Evolutionary conservation across 1,140 invertebrate genomes (phyloP).

Genomic region (Trichomalopsis sarcophagae): DNA sequence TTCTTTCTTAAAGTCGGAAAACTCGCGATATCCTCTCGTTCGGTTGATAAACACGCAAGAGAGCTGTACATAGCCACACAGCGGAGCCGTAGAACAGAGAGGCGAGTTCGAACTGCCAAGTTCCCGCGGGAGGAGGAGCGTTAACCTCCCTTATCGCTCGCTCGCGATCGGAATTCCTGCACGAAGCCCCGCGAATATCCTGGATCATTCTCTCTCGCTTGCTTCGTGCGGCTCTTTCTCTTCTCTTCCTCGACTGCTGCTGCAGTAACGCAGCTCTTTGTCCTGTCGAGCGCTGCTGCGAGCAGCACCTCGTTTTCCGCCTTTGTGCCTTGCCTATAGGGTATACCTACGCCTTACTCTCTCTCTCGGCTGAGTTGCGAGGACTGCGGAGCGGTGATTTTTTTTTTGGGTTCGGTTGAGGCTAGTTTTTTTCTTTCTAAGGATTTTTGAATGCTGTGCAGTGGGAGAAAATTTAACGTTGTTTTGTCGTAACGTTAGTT

Average conservation of each 20-base stretch:
- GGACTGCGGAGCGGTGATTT: neutral
- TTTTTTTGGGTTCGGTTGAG: no score
- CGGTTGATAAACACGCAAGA: neutral
- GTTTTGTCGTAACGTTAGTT: no score
- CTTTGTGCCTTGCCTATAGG: neutral
- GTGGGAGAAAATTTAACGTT: no score
- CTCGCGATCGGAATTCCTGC: constrained; percentile 50
- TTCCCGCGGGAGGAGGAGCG: constrained; percentile 28
- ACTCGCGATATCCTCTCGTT: no score
- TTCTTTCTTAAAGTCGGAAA: no score
- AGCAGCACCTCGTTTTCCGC: constrained; percentile 35
- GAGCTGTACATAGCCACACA: constrained; percentile 17
- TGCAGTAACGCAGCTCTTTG: constrained; percentile 25
- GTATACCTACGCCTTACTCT: neutral
- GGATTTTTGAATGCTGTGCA: no score
- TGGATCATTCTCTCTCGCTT: constrained; percentile 17
- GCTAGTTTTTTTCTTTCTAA: no score
- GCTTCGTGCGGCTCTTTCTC: neutral
- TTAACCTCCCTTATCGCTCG: constrained; percentile 38
- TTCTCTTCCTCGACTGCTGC: constrained; percentile 1
- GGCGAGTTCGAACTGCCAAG: neutral
- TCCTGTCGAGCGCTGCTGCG: constrained; percentile 10
- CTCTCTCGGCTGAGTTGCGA: no score
- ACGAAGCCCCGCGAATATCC: constrained; percentile 48
- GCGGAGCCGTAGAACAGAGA: no score